Evolutionary conservation across 2,888 invertebrate species (phyloP).

Genomic region (Luffia ferchaultella): DNA sequence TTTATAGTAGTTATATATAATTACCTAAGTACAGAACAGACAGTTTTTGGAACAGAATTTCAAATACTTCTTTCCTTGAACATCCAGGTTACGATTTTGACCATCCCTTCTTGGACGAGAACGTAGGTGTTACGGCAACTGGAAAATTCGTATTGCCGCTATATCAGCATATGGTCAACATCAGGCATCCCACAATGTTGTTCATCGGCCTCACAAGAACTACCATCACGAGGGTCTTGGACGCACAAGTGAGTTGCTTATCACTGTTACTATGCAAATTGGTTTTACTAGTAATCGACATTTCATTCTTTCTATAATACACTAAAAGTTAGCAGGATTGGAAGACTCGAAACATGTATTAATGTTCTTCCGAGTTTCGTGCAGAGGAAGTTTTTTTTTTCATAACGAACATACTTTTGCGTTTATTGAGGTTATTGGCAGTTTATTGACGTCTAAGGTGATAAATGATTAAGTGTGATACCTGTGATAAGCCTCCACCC

Average conservation of each 20-base stretch:
- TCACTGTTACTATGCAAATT: slow-evolving; percentile 2
- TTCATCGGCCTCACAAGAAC: slow-evolving; percentile 79
- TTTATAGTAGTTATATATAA: too few species aligned
- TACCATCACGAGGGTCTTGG: slow-evolving; percentile 70
- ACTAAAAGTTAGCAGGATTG: background rate
- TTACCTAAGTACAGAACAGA: too few species aligned
- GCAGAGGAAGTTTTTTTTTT: too few species aligned
- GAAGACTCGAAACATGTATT: background rate
- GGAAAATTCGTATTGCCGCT: slow-evolving; percentile 72
- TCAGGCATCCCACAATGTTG: slow-evolving; percentile 76
- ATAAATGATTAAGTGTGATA: too few species aligned
- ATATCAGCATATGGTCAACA: slow-evolving; percentile 80
- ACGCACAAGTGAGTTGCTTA: slow-evolving; percentile 71
- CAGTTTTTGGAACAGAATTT: too few species aligned
- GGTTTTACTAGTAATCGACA: background rate
- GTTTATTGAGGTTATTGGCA: background rate
- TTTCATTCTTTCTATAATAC: background rate
- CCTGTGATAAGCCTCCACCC: too few species aligned
- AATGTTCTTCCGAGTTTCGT: too few species aligned
- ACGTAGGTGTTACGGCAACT: slow-evolving; percentile 67
- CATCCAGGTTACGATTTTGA: slow-evolving; percentile 76
- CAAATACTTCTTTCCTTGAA: too few species aligned
- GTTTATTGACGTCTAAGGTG: background rate
- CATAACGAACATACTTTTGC: background rate
- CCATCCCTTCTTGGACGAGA: slow-evolving; percentile 73